phyloP scores from a whole-genome alignment of 1,140 invertebrate genomes.

The Bombus breviceps region DNA sequence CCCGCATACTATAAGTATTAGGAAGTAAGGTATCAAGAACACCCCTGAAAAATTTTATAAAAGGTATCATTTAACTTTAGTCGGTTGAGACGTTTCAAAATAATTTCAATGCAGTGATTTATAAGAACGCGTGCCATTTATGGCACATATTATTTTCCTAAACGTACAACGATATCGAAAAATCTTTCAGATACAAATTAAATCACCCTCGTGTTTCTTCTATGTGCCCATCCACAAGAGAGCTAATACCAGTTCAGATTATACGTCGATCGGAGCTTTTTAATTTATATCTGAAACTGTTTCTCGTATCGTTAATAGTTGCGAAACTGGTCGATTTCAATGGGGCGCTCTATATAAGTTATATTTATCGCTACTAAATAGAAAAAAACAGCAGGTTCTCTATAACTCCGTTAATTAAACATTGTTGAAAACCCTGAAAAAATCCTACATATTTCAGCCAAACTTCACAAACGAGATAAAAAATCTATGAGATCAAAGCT shows the following conservation, averaged over 20 bases:
- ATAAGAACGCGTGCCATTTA: background rate
- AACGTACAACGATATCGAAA: background rate
- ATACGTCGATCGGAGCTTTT: background rate
- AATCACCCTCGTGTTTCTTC: background rate
- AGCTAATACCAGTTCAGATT: background rate
- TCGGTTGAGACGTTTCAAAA: background rate
- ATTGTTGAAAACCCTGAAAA: background rate
- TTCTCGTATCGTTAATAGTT: too few relatives aligned
- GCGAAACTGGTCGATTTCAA: too few relatives aligned
- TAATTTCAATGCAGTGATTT: background rate
- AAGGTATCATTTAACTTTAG: background rate
- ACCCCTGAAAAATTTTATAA: slow-evolving; percentile 85
- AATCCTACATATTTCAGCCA: background rate
- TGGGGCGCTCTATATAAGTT: background rate
- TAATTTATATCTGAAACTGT: background rate
- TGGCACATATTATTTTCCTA: background rate
- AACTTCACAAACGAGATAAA: background rate
- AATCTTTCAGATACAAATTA: background rate
- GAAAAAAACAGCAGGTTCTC: background rate
- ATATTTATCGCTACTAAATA: background rate
- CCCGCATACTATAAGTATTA: slow-evolving; percentile 91
- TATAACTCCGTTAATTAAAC: background rate
- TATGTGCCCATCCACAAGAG: background rate
- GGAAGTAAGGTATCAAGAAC: slow-evolving; percentile 92
- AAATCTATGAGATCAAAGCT: background rate